A percentile compares a stretch with the other conserved stretches of the same genome.
These are phyloP conservation scores for Steinernema khuongi DNA, from an alignment of 1,140 invertebrate species.

Conservation along the genomic window DNA sequence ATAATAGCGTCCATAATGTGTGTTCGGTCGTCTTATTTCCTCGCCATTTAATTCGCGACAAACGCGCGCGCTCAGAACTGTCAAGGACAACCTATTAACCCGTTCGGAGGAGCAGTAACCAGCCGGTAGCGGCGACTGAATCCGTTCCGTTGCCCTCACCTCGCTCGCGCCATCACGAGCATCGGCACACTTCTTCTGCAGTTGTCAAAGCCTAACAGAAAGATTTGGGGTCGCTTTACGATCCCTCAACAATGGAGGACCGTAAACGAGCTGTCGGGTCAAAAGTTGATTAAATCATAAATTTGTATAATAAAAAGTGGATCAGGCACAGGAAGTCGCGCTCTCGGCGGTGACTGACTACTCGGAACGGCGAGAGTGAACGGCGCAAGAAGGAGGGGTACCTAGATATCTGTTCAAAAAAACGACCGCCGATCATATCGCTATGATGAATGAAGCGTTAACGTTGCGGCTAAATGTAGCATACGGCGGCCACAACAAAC, in stretches of 20 bases:
- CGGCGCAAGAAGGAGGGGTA: background rate
- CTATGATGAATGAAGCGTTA: background rate
- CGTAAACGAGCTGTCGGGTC: background rate
- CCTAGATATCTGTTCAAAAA: background rate
- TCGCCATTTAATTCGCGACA: constrained; percentile 15
- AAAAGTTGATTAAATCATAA: background rate
- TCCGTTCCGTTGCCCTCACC: background rate
- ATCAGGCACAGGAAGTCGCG: background rate
- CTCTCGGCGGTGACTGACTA: background rate
- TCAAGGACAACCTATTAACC: constrained; percentile 10
- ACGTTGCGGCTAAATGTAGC: background rate
- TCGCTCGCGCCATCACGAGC: background rate
- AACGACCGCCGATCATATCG: constrained; percentile 11
- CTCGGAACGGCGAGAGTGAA: too few species aligned
- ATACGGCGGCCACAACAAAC: constrained; percentile 9
- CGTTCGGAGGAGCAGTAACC: background rate
- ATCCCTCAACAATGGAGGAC: background rate
- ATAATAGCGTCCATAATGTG: constrained; percentile 1
- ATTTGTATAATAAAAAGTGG: background rate
- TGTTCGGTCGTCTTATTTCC: constrained; percentile 12
- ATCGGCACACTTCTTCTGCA: background rate
- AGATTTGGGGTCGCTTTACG: background rate
- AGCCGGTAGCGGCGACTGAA: background rate
- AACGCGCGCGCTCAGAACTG: background rate
- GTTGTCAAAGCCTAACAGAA: background rate